These are phyloP conservation scores for Lasioglossum malachurum DNA, from an alignment of 2,888 invertebrate species.

Conservation along the genomic window DNA sequence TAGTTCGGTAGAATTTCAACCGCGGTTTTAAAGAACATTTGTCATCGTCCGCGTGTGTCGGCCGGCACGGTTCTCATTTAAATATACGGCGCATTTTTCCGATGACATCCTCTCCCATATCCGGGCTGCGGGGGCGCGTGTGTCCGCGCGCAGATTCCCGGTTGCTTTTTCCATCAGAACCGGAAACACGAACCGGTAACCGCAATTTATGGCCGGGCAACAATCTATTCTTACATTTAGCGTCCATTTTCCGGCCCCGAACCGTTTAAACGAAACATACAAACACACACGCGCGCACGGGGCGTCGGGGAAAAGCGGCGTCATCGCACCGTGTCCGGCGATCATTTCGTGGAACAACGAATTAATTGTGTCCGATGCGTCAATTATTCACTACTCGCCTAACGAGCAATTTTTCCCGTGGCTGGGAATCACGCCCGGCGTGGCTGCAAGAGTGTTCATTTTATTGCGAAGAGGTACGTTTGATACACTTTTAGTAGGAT, in stretches of 20 bases:
- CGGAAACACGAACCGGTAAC: slow-evolving; percentile 12
- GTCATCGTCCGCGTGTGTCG: slow-evolving; percentile 14
- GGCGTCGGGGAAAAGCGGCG: background rate
- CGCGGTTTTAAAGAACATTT: slow-evolving; percentile 6
- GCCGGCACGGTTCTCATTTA: slow-evolving; percentile 1
- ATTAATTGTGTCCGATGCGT: slow-evolving; percentile 27
- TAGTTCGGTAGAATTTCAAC: background rate
- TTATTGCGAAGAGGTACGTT: background rate
- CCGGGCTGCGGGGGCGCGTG: background rate
- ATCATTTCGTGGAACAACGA: slow-evolving; percentile 1
- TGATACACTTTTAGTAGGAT: too few species aligned
- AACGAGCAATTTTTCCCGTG: slow-evolving; percentile 22
- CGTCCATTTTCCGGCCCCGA: background rate
- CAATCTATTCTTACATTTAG: slow-evolving; percentile 7
- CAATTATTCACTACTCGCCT: slow-evolving; percentile 26
- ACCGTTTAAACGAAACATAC: background rate
- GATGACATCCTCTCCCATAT: background rate
- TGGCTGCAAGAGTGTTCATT: background rate
- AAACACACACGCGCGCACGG: background rate
- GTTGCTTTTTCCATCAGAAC: background rate
- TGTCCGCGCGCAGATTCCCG: background rate
- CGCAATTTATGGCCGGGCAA: background rate
- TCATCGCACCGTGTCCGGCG: background rate
- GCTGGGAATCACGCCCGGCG: background rate
- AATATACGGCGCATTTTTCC: background rate